Conservation (phyloP, 2,113 vertebrate species). For the Mirounga angustirostris region DNA sequence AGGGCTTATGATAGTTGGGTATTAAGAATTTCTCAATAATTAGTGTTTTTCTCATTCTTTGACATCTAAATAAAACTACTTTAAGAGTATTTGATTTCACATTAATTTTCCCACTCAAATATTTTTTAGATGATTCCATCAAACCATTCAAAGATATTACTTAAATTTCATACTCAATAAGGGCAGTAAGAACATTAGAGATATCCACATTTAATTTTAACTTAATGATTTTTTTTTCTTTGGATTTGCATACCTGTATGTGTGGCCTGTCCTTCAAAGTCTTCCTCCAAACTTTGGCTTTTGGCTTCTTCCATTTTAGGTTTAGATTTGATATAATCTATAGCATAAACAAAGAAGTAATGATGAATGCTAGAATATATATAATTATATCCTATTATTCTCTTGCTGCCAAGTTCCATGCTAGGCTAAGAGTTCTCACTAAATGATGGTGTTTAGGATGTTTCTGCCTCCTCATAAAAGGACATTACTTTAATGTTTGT, state of each 20-base stretch:
- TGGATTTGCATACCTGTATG: conserved; percentile 93
- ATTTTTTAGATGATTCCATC: conserved; percentile 37
- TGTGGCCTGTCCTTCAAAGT: conserved; percentile 91
- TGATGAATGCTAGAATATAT: background rate
- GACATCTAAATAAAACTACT: background rate
- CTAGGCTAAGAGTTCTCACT: background rate
- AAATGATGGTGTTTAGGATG: background rate
- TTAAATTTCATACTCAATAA: background rate
- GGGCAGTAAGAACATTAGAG: background rate
- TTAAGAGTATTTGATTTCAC: conserved; percentile 35
- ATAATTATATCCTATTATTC: background rate
- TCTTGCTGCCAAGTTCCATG: background rate
- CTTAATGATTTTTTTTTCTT: conserved; percentile 38
- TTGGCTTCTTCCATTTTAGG: conserved; percentile 87
- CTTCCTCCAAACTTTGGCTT: conserved; percentile 89
- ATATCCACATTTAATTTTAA: conserved; percentile 27
- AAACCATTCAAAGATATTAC: background rate
- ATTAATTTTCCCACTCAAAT: conserved; percentile 27
- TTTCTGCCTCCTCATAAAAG: conserved; percentile 39
- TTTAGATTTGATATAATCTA: conserved; percentile 69
- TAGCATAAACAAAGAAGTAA: conserved; percentile 64
- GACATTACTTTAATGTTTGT: background rate
- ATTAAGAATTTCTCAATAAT: conserved; percentile 4
- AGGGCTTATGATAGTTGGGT: background rate
- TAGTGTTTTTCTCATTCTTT: conserved; percentile 6